These are phyloP conservation scores for Drosophila quinaria DNA, from an alignment of 2,888 invertebrate species.

Conservation along the genomic window DNA sequence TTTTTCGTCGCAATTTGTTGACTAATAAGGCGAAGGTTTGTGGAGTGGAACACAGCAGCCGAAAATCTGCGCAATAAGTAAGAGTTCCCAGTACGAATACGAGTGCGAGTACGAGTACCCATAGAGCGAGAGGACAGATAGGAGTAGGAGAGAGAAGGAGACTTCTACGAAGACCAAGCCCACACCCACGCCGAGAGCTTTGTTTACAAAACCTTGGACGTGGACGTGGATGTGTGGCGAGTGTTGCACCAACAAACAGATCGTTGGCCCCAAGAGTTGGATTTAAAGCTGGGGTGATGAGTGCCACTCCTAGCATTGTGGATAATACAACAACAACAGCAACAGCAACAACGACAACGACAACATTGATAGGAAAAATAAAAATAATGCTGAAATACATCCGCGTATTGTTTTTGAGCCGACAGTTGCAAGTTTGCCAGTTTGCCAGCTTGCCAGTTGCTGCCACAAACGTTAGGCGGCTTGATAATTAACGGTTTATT, in stretches of 20 bases:
- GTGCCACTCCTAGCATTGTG: conserved; percentile 76
- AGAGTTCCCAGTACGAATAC: conserved; percentile 12
- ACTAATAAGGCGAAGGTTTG: conserved; percentile 58
- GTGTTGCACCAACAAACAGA: conserved; percentile 47
- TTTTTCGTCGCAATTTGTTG: conserved; percentile 45
- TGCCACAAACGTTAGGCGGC: conserved; percentile 53
- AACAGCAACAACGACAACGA: conserved; percentile 12
- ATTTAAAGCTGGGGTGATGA: conserved; percentile 60
- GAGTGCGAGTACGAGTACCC: not conserved
- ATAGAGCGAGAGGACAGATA: not conserved
- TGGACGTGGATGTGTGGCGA: conserved; percentile 67
- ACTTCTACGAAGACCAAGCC: conserved; percentile 49
- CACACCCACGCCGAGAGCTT: conserved; percentile 69
- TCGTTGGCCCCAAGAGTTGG: conserved; percentile 64
- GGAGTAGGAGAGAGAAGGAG: conserved; percentile 2
- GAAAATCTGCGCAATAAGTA: conserved; percentile 20
- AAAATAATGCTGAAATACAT: conserved; percentile 55
- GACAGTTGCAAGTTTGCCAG: conserved; percentile 6
- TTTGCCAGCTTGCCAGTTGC: not conserved
- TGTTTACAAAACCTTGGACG: conserved; percentile 79
- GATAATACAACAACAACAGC: conserved; percentile 50
- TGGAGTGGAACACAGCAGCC: conserved; percentile 67
- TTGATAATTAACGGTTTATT: conserved; percentile 78
- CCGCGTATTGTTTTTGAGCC: conserved; percentile 74
- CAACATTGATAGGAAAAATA: conserved; percentile 17